Evolutionary conservation across 2,113 vertebrate species (phyloP), one percentile per base, ranked within the genome.

Genomic region (Poeciliopsis occidentalis): DNA sequence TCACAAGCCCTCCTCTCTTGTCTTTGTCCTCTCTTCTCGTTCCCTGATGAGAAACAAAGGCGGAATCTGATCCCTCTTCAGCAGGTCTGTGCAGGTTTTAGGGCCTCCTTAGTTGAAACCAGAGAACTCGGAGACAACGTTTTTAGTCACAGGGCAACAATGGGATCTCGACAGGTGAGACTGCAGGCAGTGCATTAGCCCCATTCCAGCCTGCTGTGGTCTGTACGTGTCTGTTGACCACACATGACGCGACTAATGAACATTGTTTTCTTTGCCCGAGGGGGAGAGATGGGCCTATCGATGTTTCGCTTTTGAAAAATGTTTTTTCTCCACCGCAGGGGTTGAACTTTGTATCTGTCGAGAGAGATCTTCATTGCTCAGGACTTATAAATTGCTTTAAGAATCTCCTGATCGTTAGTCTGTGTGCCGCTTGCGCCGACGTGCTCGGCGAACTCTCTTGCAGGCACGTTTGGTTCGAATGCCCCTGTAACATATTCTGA

Each of bases 221-320:
- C 82, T 73, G 81, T 34, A 67, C 80, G 70, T 84, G 87, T 92
- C 79, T 85, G 80, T 78, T 89, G 90, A 89, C 88, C 92, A 91
- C 90, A 93, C 89, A 88, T 73, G 88, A 87, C 69, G 87, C 84
- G 19, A 78, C 79, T 87, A 85, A 88, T 88, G 72, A 89, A 79
- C 82, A 78, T 78, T 86, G 80, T 82, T 88, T 85, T 75, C 30
- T 74, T 80, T 70, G 76, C 86, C 81, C 44, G 41, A 81, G 83
- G 86, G 75, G 30, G 47, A 41, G 60, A 63, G 37, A 27, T 17
- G 69, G 51, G 51, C 30, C 63, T 29, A 47, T 68, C 73, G 63
- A 67, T 80, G 68, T 60, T 37, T 75, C 67, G 66, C 60, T 39
- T 26, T 17, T 64, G 30, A 67, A 87, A 71, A 76, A 72, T 32